Base-by-base conservation (phyloP, 1,140 invertebrate genomes). In the Rhizoglyphus robini region DNA sequence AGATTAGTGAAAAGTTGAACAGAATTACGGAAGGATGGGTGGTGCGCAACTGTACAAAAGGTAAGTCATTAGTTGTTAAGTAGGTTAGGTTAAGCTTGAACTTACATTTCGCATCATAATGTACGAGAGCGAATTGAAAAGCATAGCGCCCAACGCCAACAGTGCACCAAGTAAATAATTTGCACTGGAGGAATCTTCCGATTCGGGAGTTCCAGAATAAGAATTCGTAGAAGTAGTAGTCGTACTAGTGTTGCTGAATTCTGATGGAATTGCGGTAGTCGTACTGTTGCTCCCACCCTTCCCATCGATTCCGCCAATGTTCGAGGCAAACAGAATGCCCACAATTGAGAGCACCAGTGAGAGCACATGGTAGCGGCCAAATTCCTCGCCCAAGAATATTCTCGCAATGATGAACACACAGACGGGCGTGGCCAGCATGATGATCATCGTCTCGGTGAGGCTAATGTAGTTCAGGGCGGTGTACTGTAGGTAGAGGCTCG, bases 21-120 rank as follows among this genome's bases (percentile, higher is more conserved):
- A 91, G 88, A 27, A 90, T 88, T 8, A 91, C 87, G 66, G 87
- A 88, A 74, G 88, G 90, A 77, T 91, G 88, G 49, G 90, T 79
- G 1, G 84, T 85, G 75, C 91, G 92, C 2, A 63, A 13, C 61
- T 63, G 18, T 27, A 29, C 15, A 51, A 63, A 46, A 23, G 11
- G 20, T 58, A 1, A 32, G n/a, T 58, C 29, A 30, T n/a, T 34
- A 58, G 8, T 25, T 25, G 5, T 25, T 23, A 13, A 8, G 8
- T 8, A n/a, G n/a, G n/a, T n/a, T n/a, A n/a, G n/a, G n/a, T n/a
- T n/a, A n/a, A 5, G 23, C 5, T 23, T 54, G 4, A 8, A 60
- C 31, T 51, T 58, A 94, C 78, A 11, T 88, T 86, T 67, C 90
- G 79, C 34, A 94, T 76, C 48, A 92, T 74, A 38, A 94, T 85